A percentile compares a stretch with the other conserved stretches of the same genome.
Conservation (phyloP, 2,888 invertebrate species). For the Ectemnius lituratus region DNA sequence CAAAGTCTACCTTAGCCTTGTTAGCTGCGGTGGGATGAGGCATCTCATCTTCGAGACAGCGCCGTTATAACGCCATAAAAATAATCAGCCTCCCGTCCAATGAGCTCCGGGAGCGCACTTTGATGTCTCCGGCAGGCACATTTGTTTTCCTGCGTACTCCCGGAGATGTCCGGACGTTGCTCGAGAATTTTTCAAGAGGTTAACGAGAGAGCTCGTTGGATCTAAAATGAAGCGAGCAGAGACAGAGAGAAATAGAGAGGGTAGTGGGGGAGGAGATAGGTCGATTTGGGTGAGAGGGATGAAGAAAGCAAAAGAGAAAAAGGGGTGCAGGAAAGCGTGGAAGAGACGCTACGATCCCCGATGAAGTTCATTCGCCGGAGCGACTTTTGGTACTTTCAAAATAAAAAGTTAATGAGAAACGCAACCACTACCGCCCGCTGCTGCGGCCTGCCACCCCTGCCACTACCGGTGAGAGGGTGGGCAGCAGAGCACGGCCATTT, state of each 20-base stretch:
- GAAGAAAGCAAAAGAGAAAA: constrained; percentile 30
- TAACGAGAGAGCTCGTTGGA: constrained; percentile 8
- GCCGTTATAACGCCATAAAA: constrained; percentile 76
- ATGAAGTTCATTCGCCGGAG: constrained; percentile 67
- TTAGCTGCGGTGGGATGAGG: constrained; percentile 54
- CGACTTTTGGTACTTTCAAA: constrained; percentile 71
- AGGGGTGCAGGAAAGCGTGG: constrained; percentile 34
- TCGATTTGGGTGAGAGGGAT: constrained; percentile 19
- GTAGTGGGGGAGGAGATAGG: not conserved
- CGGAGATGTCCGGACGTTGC: constrained; percentile 33
- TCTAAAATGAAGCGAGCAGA: constrained; percentile 4
- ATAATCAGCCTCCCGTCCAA: constrained; percentile 75
- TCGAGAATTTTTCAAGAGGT: constrained; percentile 53
- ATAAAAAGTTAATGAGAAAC: constrained; percentile 77
- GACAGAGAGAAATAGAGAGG: not conserved
- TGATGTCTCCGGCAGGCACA: constrained; percentile 70
- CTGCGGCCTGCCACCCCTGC: no score
- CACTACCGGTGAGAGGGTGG: constrained; percentile 5
- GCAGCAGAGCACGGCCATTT: constrained; percentile 47
- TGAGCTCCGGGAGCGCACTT: constrained; percentile 71
- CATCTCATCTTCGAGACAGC: constrained; percentile 69
- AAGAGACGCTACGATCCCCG: constrained; percentile 47
- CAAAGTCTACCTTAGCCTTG: constrained; percentile 52
- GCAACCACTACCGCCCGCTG: constrained; percentile 27
- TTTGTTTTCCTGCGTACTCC: constrained; percentile 69